Conservation (phyloP, 1,140 invertebrate genomes). For the Vanessa tameamea region DNA sequence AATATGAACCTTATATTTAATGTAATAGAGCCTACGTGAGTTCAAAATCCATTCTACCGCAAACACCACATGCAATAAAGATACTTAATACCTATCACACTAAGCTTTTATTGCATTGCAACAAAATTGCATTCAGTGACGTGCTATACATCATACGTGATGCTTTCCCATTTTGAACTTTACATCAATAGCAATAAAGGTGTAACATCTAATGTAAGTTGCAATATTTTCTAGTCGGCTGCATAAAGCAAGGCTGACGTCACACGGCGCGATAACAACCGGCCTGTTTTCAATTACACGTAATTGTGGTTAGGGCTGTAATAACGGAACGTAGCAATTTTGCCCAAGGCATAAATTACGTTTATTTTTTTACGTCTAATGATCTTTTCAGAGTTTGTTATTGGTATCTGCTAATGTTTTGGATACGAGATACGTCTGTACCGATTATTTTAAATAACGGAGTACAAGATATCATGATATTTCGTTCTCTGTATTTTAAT, state of each 20-base stretch:
- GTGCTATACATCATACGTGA: slow-evolving; percentile 8
- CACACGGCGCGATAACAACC: slow-evolving; percentile 59
- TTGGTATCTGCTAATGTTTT: slow-evolving; percentile 21
- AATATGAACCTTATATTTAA: slow-evolving; percentile 11
- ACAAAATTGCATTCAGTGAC: slow-evolving; percentile 23
- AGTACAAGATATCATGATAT: too few species aligned
- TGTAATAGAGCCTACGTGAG: slow-evolving; percentile 1
- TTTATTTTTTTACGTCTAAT: slow-evolving; percentile 61
- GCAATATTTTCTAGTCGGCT: slow-evolving; percentile 39
- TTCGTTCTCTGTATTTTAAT: too few species aligned
- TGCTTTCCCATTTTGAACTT: slow-evolving; percentile 14
- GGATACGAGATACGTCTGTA: too few species aligned
- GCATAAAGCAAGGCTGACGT: slow-evolving; percentile 50
- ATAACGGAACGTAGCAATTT: slow-evolving; percentile 64
- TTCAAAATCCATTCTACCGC: slow-evolving; percentile 9
- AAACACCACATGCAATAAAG: slow-evolving; percentile 19
- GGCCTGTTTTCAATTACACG: slow-evolving; percentile 72
- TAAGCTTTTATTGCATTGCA: slow-evolving; percentile 32
- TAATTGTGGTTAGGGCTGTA: slow-evolving; percentile 69
- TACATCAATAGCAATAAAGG: slow-evolving; percentile 11
- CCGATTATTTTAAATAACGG: background rate
- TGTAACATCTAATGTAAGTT: slow-evolving; percentile 14
- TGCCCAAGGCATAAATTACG: slow-evolving; percentile 60
- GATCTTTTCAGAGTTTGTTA: slow-evolving; percentile 28
- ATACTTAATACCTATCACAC: slow-evolving; percentile 22